Base-by-base conservation (phyloP, 2,888 invertebrate species). In the Ditula angustiorana region DNA sequence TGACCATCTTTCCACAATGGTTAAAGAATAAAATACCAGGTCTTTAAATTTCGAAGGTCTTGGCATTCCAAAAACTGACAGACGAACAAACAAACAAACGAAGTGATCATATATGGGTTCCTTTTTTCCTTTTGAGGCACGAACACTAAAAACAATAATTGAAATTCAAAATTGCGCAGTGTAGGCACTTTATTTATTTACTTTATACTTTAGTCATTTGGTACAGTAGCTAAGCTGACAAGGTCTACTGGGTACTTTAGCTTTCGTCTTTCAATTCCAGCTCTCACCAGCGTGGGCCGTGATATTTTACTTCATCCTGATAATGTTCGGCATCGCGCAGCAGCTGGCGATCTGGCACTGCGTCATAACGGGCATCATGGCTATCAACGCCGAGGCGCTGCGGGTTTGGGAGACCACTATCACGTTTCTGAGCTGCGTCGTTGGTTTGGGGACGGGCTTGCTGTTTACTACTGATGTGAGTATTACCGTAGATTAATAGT, bases 271-370 rank as follows among this genome's bases (percentile, higher is more conserved):
- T 23, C 1, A 13, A 35, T 83, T 82, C 1, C 94, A 95, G 81
- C 89, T 98, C 4, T 97, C 97, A 0, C 97, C 98, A 57, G 96
- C 97, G 70, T 98, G 98, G 98, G 96, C 97, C 0, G 96, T 97
- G 8, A 93, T 98, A 52, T 97, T 97, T 79, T 98, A 97, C 87
- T 96, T 96, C 80, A 95, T 96, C 71, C 93, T 98, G 65, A 96
- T 98, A 70, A 93, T 97, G 76, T 97, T 98, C 79, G 98, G 98
- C 0, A 94, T 98, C 65, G 97, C 97, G 3, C 98, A 98, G 76
- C 96, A 98, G 88, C 92, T 98, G 73, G 97, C 97, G 0, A 96
- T 98, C 79, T 98, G 98, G 98, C 97, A 98, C 81, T 97, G 97
- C 78, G 96, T 98, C 58, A 96, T 98, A 67, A 96, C 97, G 19